Conservation (phyloP, 2,888 invertebrate species). For the Trachelus iudaicus region DNA sequence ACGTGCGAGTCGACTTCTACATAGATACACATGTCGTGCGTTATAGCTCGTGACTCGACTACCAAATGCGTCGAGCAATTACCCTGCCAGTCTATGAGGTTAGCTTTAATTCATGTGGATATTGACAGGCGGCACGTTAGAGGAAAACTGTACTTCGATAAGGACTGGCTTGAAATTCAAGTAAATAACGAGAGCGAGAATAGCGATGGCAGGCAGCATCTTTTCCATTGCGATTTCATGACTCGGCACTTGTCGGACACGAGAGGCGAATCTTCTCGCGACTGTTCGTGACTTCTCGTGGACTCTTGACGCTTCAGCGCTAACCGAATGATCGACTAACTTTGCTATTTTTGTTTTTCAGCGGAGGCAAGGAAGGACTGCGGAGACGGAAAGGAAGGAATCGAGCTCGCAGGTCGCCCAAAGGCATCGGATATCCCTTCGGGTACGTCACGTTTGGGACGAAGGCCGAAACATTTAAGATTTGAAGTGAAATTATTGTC, state of each 20-base stretch:
- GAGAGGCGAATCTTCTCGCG: too few species aligned
- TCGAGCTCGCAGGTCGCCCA: conserved; percentile 48
- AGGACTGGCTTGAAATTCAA: too few species aligned
- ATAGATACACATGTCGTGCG: conserved; percentile 41
- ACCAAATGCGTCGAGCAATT: conserved; percentile 31
- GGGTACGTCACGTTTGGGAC: conserved; percentile 42
- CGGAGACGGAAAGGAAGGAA: conserved; percentile 52
- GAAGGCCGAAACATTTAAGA: neutral
- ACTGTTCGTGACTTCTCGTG: too few species aligned
- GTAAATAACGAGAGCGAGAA: too few species aligned
- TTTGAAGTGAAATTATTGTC: neutral
- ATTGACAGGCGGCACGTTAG: too few species aligned
- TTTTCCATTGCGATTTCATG: too few species aligned
- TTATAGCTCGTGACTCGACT: conserved; percentile 50
- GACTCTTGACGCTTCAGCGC: conserved; percentile 8
- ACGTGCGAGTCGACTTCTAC: conserved; percentile 47
- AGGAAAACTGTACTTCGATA: too few species aligned
- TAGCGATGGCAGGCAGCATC: too few species aligned
- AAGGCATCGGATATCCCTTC: conserved; percentile 57
- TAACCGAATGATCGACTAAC: conserved; percentile 13
- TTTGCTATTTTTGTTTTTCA: conserved; percentile 31
- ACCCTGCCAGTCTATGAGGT: neutral
- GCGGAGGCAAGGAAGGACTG: conserved; percentile 54
- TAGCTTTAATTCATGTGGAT: too few species aligned
- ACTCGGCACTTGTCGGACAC: too few species aligned